A percentile compares a stretch with the other conserved stretches of the same genome.
Conservation (phyloP, 2,888 invertebrate species). For the Cheilosia vernalis region DNA sequence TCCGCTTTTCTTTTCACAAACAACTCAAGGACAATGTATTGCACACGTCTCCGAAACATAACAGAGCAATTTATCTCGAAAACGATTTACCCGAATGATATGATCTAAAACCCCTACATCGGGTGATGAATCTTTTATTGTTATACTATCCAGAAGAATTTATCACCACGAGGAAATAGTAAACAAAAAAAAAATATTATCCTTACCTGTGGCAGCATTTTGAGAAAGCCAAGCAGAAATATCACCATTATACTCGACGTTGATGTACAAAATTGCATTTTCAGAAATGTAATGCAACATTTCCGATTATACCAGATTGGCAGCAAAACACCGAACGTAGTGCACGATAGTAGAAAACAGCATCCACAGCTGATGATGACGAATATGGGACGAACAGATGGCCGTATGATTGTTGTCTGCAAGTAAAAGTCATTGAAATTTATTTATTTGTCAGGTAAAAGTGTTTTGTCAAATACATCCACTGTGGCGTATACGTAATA, state of each 20-base stretch:
- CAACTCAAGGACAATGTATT: neutral
- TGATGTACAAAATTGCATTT: constrained; percentile 88
- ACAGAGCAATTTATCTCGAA: neutral
- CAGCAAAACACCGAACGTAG: constrained; percentile 82
- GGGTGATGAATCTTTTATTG: neutral
- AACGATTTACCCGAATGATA: neutral
- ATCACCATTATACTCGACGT: constrained; percentile 89
- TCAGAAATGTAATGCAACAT: constrained; percentile 86
- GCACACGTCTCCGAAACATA: neutral
- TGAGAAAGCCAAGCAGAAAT: constrained; percentile 84
- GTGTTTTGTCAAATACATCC: neutral
- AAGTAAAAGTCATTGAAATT: constrained; percentile 40
- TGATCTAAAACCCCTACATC: neutral
- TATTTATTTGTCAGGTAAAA: neutral
- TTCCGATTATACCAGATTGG: constrained; percentile 83
- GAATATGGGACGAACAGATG: constrained; percentile 81
- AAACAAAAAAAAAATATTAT: neutral
- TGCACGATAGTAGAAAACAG: constrained; percentile 83
- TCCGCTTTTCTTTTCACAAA: constrained; percentile 4
- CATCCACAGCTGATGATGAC: constrained; percentile 83
- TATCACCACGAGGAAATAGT: neutral
- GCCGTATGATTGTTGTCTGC: constrained; percentile 78
- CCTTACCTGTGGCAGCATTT: constrained; percentile 84
- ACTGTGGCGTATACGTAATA: neutral
- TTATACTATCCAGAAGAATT: neutral